phyloP scores from a whole-genome alignment of 23 tunicate genomes.

The Clavelina lepadiformis region DNA sequence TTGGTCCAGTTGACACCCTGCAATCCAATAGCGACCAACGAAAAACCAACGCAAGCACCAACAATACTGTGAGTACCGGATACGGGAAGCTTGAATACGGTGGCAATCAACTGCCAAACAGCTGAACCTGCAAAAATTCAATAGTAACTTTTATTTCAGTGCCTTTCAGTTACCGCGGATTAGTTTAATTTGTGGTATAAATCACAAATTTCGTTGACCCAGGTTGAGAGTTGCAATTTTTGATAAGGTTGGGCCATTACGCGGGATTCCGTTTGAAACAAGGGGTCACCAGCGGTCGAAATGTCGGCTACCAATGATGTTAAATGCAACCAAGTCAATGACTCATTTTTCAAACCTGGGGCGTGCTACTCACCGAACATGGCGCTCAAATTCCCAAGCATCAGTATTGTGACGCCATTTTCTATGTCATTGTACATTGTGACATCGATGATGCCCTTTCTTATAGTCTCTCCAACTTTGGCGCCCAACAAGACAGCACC shows the following conservation, averaged over 20 bases:
- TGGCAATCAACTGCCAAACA: constrained; percentile 90
- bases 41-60: constrained; percentile 95
- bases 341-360: too few species aligned
- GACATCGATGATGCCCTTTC: constrained; percentile 89
- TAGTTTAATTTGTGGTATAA: too few species aligned
- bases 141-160: too few species aligned
- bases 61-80: constrained; percentile 97
- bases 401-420: constrained; percentile 43
- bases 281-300: too few species aligned
- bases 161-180: too few species aligned
- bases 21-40: constrained; percentile 79
- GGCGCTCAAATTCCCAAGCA: constrained; percentile 66
- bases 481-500: constrained; percentile 90
- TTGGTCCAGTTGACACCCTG: constrained; percentile 85
- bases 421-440: constrained; percentile 31
- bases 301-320: too few species aligned
- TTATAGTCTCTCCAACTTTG: constrained; percentile 91
- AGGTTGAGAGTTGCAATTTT: too few species aligned
- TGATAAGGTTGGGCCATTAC: too few species aligned
- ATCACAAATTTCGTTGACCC: too few species aligned
- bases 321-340: too few species aligned
- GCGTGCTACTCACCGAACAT: constrained; percentile 75
- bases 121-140: constrained; percentile 62
- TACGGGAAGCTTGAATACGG: constrained; percentile 79
- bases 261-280: too few species aligned